Evolutionary conservation across 2,888 invertebrate genomes (phyloP).

Genomic region (Dryobotodes eremita): DNA sequence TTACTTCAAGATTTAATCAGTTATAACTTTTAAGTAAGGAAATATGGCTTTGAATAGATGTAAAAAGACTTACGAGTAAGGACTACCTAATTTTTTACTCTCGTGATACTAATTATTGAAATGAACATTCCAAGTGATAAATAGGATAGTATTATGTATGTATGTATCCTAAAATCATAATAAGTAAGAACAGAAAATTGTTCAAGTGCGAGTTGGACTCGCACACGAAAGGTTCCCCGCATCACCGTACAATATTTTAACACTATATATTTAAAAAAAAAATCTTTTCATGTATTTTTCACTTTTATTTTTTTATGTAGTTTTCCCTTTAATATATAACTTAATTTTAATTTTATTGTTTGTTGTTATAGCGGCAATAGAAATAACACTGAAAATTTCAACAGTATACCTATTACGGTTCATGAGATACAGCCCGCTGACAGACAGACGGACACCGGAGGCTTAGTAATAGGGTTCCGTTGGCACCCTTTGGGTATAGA

Average conservation of each 20-base stretch:
- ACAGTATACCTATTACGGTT: neutral
- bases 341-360: neutral
- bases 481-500: neutral
- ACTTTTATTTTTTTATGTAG: too few species aligned
- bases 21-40: neutral
- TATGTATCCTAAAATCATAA: too few species aligned
- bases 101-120: neutral
- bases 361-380: neutral
- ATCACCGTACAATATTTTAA: neutral
- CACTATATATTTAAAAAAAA: too few species aligned
- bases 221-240: too few species aligned
- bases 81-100: neutral
- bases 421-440: neutral
- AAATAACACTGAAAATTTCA: neutral
- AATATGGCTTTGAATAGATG: neutral
- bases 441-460: neutral
- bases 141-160: neutral
- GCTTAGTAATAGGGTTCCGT: neutral
- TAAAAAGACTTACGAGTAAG: too few species aligned
- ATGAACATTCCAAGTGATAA: neutral
- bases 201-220: neutral
- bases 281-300: too few species aligned
- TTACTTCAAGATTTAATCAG: neutral
- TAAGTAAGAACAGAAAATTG: neutral
- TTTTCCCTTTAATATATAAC: neutral